Conservation (phyloP, 92 coral and sea anemone genomes). For the Phymanthus crucifer region DNA sequence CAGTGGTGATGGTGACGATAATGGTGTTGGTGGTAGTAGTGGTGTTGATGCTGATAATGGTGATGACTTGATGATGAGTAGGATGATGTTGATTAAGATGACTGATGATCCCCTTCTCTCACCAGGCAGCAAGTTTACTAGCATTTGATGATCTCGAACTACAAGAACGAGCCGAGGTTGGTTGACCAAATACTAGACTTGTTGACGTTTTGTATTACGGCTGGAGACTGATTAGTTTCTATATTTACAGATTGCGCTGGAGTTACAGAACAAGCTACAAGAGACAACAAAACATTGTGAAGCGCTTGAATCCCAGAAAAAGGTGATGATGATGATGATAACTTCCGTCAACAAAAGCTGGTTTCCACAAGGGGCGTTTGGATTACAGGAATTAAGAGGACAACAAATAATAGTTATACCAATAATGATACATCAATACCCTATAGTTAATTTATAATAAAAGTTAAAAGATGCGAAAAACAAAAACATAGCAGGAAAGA, state of each 20-base stretch:
- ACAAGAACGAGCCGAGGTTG: conserved; percentile 38
- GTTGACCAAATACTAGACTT: neutral
- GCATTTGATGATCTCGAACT: conserved; percentile 43
- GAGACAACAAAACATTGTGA: conserved; percentile 59
- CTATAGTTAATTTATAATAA: too few relatives aligned
- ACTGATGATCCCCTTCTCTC: neutral
- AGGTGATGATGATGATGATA: conserved; percentile 34
- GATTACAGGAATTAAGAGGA: too few relatives aligned
- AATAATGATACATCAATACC: too few relatives aligned
- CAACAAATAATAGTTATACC: too few relatives aligned
- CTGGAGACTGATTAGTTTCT: neutral
- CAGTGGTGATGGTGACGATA: too few relatives aligned
- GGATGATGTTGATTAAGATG: neutral
- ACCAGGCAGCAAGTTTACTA: conserved; percentile 33
- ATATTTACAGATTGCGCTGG: conserved; percentile 57
- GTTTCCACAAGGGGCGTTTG: too few relatives aligned
- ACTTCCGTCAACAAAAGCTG: too few relatives aligned
- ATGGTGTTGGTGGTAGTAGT: neutral
- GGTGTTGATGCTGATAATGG: neutral
- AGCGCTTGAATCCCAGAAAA: conserved; percentile 47
- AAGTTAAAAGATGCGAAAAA: too few relatives aligned
- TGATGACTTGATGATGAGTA: neutral
- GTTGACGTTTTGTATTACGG: neutral
- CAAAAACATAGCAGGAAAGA: too few relatives aligned
- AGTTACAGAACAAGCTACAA: conserved; percentile 63